Conservation (phyloP, 2,888 invertebrate species). For the Ashinkailepas kermadecensis region DNA sequence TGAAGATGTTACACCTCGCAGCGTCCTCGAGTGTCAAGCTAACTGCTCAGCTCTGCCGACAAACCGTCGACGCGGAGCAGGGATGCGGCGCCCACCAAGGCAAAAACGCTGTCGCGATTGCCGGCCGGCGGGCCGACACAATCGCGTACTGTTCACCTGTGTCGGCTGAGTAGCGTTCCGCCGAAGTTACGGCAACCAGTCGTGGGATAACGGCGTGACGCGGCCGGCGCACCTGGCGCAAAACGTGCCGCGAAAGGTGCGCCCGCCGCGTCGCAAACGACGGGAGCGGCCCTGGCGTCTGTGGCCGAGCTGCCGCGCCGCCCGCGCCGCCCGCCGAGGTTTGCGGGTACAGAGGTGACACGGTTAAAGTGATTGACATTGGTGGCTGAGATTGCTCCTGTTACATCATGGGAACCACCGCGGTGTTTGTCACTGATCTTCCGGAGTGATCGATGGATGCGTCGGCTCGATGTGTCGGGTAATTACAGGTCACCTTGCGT, state of each 20-base stretch:
- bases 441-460: too few species aligned
- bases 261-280: background rate
- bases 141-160: background rate
- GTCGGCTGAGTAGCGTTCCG: background rate
- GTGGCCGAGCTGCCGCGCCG: background rate
- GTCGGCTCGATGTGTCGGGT: too few species aligned
- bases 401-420: too few species aligned
- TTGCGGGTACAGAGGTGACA: background rate
- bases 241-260: background rate
- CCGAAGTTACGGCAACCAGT: background rate
- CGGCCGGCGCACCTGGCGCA: background rate
- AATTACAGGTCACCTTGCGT: too few species aligned
- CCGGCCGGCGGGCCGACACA: background rate
- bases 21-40: too few species aligned
- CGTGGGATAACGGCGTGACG: background rate
- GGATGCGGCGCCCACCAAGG: background rate
- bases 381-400: too few species aligned
- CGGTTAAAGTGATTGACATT: too few species aligned
- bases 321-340: background rate
- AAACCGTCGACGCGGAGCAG: too few species aligned
- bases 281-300: background rate
- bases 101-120: background rate
- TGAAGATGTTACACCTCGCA: too few species aligned
- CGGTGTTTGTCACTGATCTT: too few species aligned
- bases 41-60: too few species aligned